Evolutionary conservation across 1,140 invertebrate genomes (phyloP), one percentile per base, ranked within the genome.

Genomic region (Cotesia typhae): DNA sequence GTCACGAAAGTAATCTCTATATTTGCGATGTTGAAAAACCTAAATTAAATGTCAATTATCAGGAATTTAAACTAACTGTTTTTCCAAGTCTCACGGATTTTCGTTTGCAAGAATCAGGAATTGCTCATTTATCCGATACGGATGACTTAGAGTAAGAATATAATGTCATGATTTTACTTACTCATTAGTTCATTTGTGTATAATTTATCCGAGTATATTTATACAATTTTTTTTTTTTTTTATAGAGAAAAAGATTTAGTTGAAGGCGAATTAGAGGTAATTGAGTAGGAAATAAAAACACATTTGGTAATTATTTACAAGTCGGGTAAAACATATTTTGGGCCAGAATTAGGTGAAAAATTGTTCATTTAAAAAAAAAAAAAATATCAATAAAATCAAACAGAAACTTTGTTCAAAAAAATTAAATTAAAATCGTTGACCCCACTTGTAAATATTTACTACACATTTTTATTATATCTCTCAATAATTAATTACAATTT

Each of bases 251-350:
- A 71, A 65, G 64, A 81, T 47, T 64, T 66, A 38, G 14, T 76
- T 4, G 84, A 84, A 35, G 77, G 78, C 5, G 82, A 83, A 41
- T 71, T 84, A 1, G 82, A 84, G 82, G 84, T 85, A 80, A 79
- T 10, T 28, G 1, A 28, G 3, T 28, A 28, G 2, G 17, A 17
- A 17, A 17, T 17, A 28, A 28, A 2, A 28, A 28, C 28, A 28
- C 28, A 28, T 28, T 28, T 2, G 1, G 28, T 28, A 28, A 28
- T 28, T 28, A 28, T 28, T 28, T 28, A 28, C 28, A 28, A 28
- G 28, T 28, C 2, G 28, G 28, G 28, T 28, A 2, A 28, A 28
- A 28, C 28, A 3, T 28, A 28, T 28, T 28, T 28, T 28, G 0
- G 28, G 1, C 28, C 1, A 28, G 1, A 28, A 28, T 0, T 28